These are phyloP conservation scores for Drosophila persimilis DNA, from an alignment of 1,140 invertebrate species.

Conservation along the genomic window DNA sequence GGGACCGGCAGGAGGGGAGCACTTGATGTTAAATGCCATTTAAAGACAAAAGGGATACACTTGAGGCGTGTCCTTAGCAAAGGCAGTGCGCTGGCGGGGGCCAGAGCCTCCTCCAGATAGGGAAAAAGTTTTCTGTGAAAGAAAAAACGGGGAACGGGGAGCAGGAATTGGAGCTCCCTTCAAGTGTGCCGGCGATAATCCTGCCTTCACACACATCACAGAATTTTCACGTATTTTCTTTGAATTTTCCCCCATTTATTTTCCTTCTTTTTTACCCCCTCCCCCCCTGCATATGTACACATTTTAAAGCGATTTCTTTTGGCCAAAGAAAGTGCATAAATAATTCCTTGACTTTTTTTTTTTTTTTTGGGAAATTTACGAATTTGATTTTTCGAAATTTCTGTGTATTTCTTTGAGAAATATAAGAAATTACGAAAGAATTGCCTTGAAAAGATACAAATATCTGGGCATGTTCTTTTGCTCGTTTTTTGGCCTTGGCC, in stretches of 20 bases:
- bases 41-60: conserved; percentile 72
- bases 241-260: not conserved
- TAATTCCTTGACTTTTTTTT: conserved; percentile 15
- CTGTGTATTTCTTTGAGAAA: conserved; percentile 4
- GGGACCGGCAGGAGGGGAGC: conserved; percentile 33
- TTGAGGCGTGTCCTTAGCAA: conserved; percentile 12
- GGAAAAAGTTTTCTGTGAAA: conserved; percentile 1
- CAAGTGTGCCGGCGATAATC: too few species aligned
- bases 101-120: not conserved
- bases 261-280: conserved; percentile 16
- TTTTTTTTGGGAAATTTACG: not conserved
- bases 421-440: conserved; percentile 18
- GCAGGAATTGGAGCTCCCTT: too few species aligned
- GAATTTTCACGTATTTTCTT: too few species aligned
- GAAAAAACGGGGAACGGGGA: not conserved
- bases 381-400: not conserved
- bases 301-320: not conserved
- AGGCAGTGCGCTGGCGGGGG: too few species aligned
- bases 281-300: conserved; percentile 10
- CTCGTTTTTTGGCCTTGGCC: conserved; percentile 2
- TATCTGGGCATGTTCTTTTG: too few species aligned
- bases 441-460: conserved; percentile 17
- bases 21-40: conserved; percentile 77
- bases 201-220: too few species aligned
- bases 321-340: conserved; percentile 31